phyloP scores from a whole-genome alignment of 2,797 vertebrate species.

The Acanthurus lineatus region DNA sequence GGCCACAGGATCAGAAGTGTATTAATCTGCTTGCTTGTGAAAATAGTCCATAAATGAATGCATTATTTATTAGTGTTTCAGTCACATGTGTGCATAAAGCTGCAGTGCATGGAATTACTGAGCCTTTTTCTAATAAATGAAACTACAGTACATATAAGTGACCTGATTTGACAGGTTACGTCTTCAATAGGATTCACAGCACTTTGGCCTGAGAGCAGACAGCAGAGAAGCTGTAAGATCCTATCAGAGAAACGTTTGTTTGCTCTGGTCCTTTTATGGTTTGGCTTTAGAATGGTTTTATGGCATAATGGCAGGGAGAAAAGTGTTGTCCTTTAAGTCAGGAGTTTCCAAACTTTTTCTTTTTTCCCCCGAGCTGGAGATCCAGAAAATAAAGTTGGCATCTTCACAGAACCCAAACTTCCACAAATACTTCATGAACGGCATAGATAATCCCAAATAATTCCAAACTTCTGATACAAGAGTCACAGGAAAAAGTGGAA shows the following conservation, averaged over 20 bases:
- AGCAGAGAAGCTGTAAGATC: not conserved
- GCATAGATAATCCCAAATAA: no score
- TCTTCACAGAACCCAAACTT: no score
- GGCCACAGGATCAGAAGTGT: not conserved
- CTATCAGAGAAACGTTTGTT: not conserved
- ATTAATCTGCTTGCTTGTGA: not conserved
- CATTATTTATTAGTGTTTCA: not conserved
- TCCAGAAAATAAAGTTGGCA: no score
- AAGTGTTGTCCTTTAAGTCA: no score
- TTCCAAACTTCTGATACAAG: no score
- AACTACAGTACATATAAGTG: no score
- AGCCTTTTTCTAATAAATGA: not conserved
- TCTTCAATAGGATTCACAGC: not conserved
- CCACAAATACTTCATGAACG: no score
- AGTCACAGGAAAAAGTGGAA: no score
- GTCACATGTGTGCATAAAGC: not conserved
- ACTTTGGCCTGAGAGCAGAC: not conserved
- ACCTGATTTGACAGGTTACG: not conserved
- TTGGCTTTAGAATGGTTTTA: no score
- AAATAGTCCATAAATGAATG: not conserved
- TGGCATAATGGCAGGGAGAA: no score
- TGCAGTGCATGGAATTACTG: not conserved
- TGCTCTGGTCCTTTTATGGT: not conserved
- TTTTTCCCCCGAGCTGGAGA: no score
- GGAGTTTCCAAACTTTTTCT: no score